Conservation (phyloP, 2,888 invertebrate genomes). For the Callimorpha dominula region DNA sequence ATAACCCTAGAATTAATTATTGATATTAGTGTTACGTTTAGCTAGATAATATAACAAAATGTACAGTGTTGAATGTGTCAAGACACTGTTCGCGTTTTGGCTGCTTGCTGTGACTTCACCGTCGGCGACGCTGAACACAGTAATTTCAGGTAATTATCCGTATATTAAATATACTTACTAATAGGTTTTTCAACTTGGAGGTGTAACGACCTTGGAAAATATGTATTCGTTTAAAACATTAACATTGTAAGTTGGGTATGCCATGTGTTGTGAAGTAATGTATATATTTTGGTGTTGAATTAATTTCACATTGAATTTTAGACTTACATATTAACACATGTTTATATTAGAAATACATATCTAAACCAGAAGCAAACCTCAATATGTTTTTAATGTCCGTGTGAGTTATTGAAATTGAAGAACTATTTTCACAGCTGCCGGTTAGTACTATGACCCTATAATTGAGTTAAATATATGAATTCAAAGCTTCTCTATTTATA, state of each 20-base stretch:
- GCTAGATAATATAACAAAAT: conserved; percentile 74
- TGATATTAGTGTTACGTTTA: conserved; percentile 61
- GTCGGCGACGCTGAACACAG: conserved; percentile 74
- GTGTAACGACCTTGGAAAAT: background rate
- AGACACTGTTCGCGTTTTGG: conserved; percentile 70
- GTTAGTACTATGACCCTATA: too few relatives aligned
- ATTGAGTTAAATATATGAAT: too few relatives aligned
- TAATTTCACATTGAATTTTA: too few relatives aligned
- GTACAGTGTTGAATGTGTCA: conserved; percentile 70
- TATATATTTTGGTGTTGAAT: too few relatives aligned
- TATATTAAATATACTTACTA: background rate
- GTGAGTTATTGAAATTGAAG: too few relatives aligned
- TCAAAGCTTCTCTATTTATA: too few relatives aligned
- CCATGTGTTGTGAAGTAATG: background rate
- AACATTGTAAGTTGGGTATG: background rate
- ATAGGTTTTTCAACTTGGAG: background rate
- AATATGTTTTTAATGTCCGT: too few relatives aligned
- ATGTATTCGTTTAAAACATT: background rate
- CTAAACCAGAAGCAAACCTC: too few relatives aligned
- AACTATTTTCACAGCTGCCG: too few relatives aligned
- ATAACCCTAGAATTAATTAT: conserved; percentile 51
- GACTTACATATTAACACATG: too few relatives aligned
- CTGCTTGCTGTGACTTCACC: conserved; percentile 73
- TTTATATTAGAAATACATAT: too few relatives aligned
- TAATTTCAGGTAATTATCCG: conserved; percentile 68